Conservation (phyloP, 2,113 vertebrate species). For the Rana temporaria region DNA sequence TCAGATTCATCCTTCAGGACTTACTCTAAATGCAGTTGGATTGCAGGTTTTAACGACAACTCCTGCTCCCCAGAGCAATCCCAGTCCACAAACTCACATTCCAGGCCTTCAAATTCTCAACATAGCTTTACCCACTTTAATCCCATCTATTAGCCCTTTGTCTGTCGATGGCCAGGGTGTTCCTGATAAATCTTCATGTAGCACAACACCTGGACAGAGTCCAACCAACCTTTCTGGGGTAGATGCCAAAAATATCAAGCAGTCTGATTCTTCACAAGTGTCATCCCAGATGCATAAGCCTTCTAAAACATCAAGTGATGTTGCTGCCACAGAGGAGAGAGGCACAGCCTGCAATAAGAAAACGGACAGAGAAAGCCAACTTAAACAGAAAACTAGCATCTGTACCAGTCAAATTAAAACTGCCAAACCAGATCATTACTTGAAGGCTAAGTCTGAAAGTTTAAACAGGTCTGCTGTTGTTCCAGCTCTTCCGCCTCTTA, state of each 20-base stretch:
- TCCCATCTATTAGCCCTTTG: conserved; percentile 82
- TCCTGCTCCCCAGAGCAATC: conserved; percentile 74
- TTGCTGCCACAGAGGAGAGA: not conserved
- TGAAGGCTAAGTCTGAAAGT: conserved; percentile 52
- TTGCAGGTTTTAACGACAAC: conserved; percentile 87
- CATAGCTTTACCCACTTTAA: conserved; percentile 87
- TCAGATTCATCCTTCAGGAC: conserved; percentile 79
- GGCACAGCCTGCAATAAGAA: conserved; percentile 12
- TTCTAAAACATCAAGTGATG: conserved; percentile 14
- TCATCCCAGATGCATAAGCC: conserved; percentile 58
- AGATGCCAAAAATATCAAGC: not conserved
- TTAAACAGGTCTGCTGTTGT: conserved; percentile 31
- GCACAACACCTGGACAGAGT: conserved; percentile 52
- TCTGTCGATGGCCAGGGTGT: conserved; percentile 69
- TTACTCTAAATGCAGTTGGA: conserved; percentile 86
- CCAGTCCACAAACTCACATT: conserved; percentile 77
- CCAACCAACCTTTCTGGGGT: not conserved
- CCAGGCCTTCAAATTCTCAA: conserved; percentile 92
- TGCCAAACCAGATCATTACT: conserved; percentile 47
- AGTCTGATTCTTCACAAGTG: conserved; percentile 62
- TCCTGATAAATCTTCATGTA: conserved; percentile 60
- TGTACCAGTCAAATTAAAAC: conserved; percentile 56
- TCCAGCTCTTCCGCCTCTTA: conserved; percentile 59
- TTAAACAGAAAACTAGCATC: conserved; percentile 60
- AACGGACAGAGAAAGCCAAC: not conserved